These are phyloP conservation scores for Formica exsecta DNA, from an alignment of 1,140 invertebrate species.

Conservation along the genomic window DNA sequence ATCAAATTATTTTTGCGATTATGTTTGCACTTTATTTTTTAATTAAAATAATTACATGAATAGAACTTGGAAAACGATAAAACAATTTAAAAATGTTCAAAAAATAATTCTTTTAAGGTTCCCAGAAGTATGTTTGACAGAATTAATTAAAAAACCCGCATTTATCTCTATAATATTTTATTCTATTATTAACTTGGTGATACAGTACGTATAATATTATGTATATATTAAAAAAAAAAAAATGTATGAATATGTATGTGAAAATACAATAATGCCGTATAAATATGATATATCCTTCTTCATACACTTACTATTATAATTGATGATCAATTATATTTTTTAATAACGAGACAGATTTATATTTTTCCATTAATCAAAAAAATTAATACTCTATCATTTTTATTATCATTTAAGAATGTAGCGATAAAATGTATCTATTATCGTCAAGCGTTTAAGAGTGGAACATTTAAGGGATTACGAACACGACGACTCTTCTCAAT, in stretches of 20 bases:
- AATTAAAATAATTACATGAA: not conserved
- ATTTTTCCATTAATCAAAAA: not conserved
- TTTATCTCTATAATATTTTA: not conserved
- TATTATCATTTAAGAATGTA: not conserved
- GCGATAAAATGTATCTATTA: not conserved
- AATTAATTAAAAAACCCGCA: not conserved
- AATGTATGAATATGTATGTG: too few species aligned
- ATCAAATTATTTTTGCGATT: not conserved
- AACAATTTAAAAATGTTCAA: not conserved
- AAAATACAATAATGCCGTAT: not conserved
- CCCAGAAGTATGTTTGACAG: not conserved
- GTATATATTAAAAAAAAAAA: too few species aligned
- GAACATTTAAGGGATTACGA: constrained; percentile 34
- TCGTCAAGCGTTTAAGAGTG: not conserved
- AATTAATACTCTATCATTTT: not conserved
- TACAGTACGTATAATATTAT: not conserved
- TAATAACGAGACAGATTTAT: not conserved
- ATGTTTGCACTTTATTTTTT: not conserved
- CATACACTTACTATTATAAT: not conserved
- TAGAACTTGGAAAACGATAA: not conserved
- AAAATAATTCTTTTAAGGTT: not conserved
- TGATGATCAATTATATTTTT: not conserved
- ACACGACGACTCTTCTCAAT: constrained; percentile 40
- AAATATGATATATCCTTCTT: not conserved
- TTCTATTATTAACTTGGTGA: not conserved